phyloP scores from a whole-genome alignment of 2,113 vertebrate genomes.

The Hyaena hyaena region DNA sequence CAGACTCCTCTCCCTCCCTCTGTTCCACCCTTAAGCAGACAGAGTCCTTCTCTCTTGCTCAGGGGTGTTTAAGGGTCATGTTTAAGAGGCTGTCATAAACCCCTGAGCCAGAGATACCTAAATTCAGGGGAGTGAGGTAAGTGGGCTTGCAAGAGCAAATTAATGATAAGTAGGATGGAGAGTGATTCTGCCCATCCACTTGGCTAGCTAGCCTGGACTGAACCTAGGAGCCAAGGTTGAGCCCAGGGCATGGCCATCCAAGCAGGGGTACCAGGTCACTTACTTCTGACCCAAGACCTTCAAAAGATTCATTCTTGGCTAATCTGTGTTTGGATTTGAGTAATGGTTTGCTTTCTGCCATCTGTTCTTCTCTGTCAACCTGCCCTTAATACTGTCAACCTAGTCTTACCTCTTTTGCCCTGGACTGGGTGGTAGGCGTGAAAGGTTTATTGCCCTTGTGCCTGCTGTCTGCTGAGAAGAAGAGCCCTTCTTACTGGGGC shows the following conservation, averaged over 20 bases:
- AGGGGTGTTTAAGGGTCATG: not conserved
- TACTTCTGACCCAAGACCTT: not conserved
- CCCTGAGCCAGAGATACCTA: not conserved
- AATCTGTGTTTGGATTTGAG: conserved; percentile 14
- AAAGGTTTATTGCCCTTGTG: not conserved
- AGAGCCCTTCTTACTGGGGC: not conserved
- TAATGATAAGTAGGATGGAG: not conserved
- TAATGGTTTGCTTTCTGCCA: not conserved
- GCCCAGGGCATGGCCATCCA: not conserved
- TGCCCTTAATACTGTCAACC: not conserved
- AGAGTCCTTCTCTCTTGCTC: not conserved
- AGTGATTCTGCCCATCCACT: not conserved
- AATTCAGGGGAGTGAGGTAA: not conserved
- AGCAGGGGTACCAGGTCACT: not conserved
- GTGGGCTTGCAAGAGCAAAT: not conserved
- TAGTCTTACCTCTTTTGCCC: not conserved
- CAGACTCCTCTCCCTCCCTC: not conserved
- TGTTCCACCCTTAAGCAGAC: not conserved
- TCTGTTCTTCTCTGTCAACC: not conserved
- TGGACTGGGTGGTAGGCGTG: not conserved
- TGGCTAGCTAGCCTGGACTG: not conserved
- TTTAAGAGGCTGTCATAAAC: conserved; percentile 22
- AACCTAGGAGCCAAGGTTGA: not conserved
- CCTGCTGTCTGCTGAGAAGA: not conserved
- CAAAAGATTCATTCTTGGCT: conserved; percentile 38